phyloP scores from a whole-genome alignment of 2,888 invertebrate genomes.

The Myopa tessellatipennis region DNA sequence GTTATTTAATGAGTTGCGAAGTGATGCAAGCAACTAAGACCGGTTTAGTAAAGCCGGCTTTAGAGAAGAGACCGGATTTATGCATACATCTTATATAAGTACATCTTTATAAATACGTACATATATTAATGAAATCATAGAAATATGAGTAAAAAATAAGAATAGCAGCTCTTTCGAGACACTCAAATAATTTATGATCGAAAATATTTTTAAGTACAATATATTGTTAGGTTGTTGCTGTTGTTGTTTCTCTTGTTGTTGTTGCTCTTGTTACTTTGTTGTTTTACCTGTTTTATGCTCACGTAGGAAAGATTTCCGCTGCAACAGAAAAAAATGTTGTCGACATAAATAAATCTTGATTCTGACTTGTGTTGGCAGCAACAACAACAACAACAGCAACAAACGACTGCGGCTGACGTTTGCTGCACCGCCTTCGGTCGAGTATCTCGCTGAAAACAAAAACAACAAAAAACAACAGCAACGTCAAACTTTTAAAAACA shows the following conservation, averaged over 20 bases:
- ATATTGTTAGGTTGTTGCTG: neutral
- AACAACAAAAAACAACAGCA: neutral
- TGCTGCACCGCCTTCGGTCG: neutral
- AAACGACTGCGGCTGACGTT: neutral
- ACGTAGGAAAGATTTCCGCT: slow-evolving; percentile 28
- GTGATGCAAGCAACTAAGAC: too few relatives aligned
- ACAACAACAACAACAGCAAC: neutral
- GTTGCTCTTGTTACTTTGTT: neutral
- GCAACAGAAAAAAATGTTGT: slow-evolving; percentile 10
- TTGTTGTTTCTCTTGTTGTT: neutral
- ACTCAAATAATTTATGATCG: slow-evolving; percentile 15
- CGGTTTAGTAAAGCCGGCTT: too few relatives aligned
- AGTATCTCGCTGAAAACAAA: neutral
- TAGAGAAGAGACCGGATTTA: too few relatives aligned
- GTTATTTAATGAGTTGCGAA: too few relatives aligned
- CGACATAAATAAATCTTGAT: slow-evolving; percentile 26
- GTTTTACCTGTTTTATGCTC: slow-evolving; percentile 9
- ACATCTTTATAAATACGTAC: too few relatives aligned
- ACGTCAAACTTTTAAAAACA: too few relatives aligned
- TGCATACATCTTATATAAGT: too few relatives aligned
- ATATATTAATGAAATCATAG: neutral
- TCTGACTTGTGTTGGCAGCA: neutral
- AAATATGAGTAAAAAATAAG: neutral
- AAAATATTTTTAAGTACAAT: slow-evolving; percentile 5
- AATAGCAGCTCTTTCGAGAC: slow-evolving; percentile 7